Percentiles rank a stretch among this genome's conserved stretches.
These are phyloP conservation scores for Mythimna vitellina DNA, from an alignment of 2,888 invertebrate genomes.

Conservation along the genomic window DNA sequence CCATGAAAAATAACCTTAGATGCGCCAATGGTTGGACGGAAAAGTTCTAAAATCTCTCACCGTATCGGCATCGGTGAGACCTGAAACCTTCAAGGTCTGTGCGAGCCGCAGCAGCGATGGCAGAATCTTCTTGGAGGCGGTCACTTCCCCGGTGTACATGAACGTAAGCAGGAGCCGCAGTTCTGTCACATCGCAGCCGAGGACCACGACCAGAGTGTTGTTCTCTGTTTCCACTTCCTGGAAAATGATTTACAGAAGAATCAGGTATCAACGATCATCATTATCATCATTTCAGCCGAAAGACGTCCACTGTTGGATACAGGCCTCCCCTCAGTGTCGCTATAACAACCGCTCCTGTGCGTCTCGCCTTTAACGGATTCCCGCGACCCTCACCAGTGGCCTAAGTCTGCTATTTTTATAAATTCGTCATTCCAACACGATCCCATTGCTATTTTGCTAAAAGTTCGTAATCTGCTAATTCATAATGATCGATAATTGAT, in stretches of 20 bases:
- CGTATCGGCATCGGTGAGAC: conserved; percentile 93
- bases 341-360: no score
- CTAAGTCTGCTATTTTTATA: no score
- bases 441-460: no score
- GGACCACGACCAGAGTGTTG: conserved; percentile 93
- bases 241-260: conserved; percentile 48
- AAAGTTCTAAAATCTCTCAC: conserved; percentile 84
- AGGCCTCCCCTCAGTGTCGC: no score
- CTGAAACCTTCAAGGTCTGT: conserved; percentile 95
- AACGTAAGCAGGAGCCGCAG: conserved; percentile 94
- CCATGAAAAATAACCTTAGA: no score
- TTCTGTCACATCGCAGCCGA: conserved; percentile 93
- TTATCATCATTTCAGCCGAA: no score
- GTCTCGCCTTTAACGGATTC: no score
- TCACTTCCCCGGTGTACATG: conserved; percentile 97
- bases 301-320: no score
- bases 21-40: background rate
- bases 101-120: conserved; percentile 94
- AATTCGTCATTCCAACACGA: no score
- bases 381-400: no score
- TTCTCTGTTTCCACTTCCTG: conserved; percentile 93
- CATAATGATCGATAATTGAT: no score
- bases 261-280: background rate
- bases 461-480: no score
- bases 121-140: conserved; percentile 94